Base-by-base conservation (phyloP, 2,888 invertebrate species). In the Nineta flava region DNA sequence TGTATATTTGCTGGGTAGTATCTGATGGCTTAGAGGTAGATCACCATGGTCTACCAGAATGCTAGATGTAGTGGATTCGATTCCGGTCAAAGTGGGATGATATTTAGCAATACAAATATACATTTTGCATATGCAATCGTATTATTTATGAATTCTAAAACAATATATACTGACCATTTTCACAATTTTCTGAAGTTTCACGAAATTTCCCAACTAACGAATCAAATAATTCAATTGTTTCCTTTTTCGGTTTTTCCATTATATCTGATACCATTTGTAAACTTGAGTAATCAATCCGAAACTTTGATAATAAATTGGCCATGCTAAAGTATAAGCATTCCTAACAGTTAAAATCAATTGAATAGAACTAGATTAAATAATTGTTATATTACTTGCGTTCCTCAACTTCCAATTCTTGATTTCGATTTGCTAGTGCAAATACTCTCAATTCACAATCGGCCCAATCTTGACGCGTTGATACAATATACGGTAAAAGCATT, bases 261-360 rank as follows among this genome's bases (percentile, higher is more conserved):
- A 94, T 83, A 59, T 93, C 93, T 53, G 90, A 83, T 51, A 97
- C 84, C 76, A 96, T 92, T 51, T 83, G 86, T 56, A 97, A 73
- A 59, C 91, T 87, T 1, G 88, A 85, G 67, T 88, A 96, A 65
- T 93, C 87, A 58, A 97, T 90, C 10, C 97, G 79, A 71, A 97
- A 95, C 70, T 97, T 96, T 1, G 83, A 77, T 57, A 97, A 71
- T 49, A 97, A 73, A 60, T 87, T 85, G 3, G 91, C 90, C 92
- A 97, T 93, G 62, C 95, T 95, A 66, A 45, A 71, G 64, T 56
- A 55, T 26, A 26, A 26, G 7, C 1, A 5, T 1, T 6, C 7
- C 26, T 26, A 26, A 26, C 26, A 26, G 26, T 26, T 26, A 59
- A 54, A 55, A 52, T 45, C 35, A n/a, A 15, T 46, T 52, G 43